Conservation (phyloP, 2,113 vertebrate species). For the Melanerpes formicivorus region DNA sequence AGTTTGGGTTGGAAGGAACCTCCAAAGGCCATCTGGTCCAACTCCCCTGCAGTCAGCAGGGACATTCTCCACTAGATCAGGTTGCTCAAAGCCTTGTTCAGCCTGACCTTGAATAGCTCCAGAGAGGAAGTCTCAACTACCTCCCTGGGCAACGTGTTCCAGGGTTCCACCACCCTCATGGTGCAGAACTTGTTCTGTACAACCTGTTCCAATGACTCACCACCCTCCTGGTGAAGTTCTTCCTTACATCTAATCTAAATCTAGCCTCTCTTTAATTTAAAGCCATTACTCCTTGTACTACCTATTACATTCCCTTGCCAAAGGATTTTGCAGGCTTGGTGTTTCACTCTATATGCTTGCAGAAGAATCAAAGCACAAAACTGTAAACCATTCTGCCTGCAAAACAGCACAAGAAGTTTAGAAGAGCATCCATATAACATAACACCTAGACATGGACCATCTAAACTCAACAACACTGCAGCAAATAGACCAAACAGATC, state of each 20-base stretch:
- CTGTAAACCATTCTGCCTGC: background rate
- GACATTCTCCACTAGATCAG: background rate
- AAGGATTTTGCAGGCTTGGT: background rate
- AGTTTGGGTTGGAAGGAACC: background rate
- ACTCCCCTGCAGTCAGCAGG: background rate
- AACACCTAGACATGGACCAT: background rate
- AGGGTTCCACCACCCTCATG: background rate
- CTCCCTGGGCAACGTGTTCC: background rate
- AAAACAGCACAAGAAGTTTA: background rate
- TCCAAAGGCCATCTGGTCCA: background rate
- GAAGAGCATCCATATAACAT: background rate
- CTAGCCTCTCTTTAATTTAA: background rate
- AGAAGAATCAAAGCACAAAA: background rate
- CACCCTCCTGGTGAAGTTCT: background rate
- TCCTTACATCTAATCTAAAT: background rate
- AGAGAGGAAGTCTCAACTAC: background rate
- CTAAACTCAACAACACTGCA: background rate
- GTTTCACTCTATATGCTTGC: background rate
- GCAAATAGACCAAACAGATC: background rate
- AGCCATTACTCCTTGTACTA: background rate
- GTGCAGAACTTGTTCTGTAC: background rate
- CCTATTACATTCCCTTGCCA: background rate
- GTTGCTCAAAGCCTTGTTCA: background rate
- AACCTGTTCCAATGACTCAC: background rate
- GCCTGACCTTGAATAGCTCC: background rate